Conservation (phyloP, 2,888 invertebrate species). For the Drosophila falleni region DNA sequence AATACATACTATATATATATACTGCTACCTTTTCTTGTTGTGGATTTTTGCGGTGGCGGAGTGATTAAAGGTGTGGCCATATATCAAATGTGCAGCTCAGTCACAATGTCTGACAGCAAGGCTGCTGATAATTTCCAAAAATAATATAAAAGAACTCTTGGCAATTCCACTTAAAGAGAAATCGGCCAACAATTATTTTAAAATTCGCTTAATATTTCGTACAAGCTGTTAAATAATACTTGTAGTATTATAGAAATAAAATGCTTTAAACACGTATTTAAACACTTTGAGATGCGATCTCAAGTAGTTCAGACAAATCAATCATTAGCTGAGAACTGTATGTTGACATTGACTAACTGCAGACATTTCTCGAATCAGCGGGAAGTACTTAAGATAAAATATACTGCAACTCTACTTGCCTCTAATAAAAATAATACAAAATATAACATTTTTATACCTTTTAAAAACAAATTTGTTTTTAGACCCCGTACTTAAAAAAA, state of each 20-base stretch:
- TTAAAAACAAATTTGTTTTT: no score
- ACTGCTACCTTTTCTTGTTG: conserved; percentile 33
- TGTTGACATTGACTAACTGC: conserved; percentile 18
- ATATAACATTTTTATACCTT: no score
- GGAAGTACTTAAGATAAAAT: conserved; percentile 4
- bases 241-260: conserved; percentile 22
- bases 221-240: conserved; percentile 17
- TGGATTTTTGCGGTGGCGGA: conserved; percentile 74
- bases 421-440: neutral
- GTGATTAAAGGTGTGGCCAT: conserved; percentile 81
- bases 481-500: no score
- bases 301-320: conserved; percentile 16
- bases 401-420: neutral
- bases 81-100: conserved; percentile 76
- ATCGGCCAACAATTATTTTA: conserved; percentile 3
- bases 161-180: conserved; percentile 28
- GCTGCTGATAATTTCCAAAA: conserved; percentile 42
- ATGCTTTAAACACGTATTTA: conserved; percentile 8
- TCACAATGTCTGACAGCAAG: conserved; percentile 58
- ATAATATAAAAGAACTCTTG: conserved; percentile 16
- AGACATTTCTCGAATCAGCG: conserved; percentile 3
- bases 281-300: conserved; percentile 9
- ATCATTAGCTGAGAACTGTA: conserved; percentile 6
- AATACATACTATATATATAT: conserved; percentile 21
- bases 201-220: conserved; percentile 10